phyloP scores from a whole-genome alignment of 2,797 vertebrate genomes.

The Chloroceryle amazona region DNA sequence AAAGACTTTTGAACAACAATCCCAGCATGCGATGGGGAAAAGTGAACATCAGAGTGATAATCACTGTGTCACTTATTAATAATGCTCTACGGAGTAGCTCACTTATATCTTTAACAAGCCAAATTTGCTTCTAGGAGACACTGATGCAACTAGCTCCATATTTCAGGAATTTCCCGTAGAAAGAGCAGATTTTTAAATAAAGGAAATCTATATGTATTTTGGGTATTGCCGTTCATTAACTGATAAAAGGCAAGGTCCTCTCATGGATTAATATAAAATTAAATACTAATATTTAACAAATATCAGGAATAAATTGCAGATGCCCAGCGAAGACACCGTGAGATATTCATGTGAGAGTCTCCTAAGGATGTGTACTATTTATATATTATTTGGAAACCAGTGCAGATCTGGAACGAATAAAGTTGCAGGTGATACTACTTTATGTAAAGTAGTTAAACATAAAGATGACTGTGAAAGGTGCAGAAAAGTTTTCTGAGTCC shows the following conservation, averaged over 20 bases:
- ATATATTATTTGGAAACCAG: background rate
- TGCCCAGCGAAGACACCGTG: background rate
- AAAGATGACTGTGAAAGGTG: background rate
- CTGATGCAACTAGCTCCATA: background rate
- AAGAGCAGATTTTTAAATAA: background rate
- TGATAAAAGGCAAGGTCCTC: background rate
- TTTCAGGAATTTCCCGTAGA: background rate
- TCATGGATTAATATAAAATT: background rate
- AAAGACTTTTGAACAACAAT: conserved; percentile 60
- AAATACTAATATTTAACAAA: background rate
- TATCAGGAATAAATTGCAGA: background rate
- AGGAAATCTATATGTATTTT: background rate
- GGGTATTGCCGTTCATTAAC: background rate
- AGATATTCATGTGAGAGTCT: background rate
- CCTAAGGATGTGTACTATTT: background rate
- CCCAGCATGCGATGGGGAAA: conserved; percentile 39
- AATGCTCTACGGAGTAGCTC: conserved; percentile 32
- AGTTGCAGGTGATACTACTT: background rate
- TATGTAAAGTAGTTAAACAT: background rate
- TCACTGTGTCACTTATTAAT: conserved; percentile 43
- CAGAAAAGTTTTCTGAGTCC: background rate
- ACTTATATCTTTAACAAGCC: conserved; percentile 7
- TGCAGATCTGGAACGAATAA: background rate
- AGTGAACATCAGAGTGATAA: conserved; percentile 49
- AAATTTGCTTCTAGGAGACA: background rate